Percentiles rank a stretch among this genome's conserved stretches.
Conservation (phyloP, 2,797 vertebrate species). For the Garrulus glandarius region DNA sequence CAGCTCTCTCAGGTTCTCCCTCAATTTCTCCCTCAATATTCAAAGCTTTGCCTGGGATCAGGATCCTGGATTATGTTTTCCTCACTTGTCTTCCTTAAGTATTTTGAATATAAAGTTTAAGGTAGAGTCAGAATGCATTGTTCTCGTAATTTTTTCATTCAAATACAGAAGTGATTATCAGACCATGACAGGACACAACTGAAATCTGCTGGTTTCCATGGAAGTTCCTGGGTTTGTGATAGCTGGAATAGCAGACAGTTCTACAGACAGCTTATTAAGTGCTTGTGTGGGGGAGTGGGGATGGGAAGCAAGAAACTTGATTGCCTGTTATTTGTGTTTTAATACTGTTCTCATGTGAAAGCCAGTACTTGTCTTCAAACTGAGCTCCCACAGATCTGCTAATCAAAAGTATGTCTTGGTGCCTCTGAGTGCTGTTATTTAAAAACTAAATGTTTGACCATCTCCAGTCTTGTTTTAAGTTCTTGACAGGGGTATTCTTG, state of each 20-base stretch:
- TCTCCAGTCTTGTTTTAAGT: background rate
- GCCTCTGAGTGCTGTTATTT: background rate
- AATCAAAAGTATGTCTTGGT: background rate
- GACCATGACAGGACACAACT: background rate
- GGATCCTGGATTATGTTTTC: background rate
- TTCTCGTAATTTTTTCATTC: background rate
- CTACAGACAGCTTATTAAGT: background rate
- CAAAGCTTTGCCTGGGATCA: background rate
- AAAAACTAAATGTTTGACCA: background rate
- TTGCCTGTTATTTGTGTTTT: background rate
- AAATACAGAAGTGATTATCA: background rate
- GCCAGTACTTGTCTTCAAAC: background rate
- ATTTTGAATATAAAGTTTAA: background rate
- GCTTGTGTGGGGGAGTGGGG: background rate
- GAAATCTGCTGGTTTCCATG: constrained; percentile 39
- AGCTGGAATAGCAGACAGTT: background rate
- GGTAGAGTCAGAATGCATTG: background rate
- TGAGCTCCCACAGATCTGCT: background rate
- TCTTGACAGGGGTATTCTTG: background rate
- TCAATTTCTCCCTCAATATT: background rate
- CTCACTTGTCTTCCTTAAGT: background rate
- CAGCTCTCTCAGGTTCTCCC: background rate
- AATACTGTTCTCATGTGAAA: background rate
- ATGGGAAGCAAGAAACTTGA: background rate
- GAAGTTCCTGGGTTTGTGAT: background rate